Conservation (phyloP, 2,888 invertebrate genomes). For the Ashinkailepas kermadecensis region DNA sequence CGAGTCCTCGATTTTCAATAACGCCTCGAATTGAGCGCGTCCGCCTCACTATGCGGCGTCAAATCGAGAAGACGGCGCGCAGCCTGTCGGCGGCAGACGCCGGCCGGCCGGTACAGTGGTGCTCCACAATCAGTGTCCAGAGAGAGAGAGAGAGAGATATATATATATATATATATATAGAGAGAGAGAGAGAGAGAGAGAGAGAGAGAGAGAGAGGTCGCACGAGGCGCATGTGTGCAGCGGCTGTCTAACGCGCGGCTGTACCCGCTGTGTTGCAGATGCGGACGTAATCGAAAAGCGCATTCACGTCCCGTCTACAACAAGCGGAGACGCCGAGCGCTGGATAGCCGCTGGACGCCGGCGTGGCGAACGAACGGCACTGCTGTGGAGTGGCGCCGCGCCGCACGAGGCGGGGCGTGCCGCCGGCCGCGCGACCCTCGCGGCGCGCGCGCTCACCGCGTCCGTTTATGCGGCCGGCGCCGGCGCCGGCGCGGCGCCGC, state of each 20-base stretch:
- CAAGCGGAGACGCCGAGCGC: slow-evolving; percentile 2
- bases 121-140: not conserved
- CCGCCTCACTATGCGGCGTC: not conserved
- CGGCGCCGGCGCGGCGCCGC: not conserved
- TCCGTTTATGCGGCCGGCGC: not conserved
- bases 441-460: not conserved
- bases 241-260: slow-evolving; percentile 7
- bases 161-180: too few relatives aligned
- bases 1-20: not conserved
- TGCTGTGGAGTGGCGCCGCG: too few relatives aligned
- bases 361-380: too few relatives aligned
- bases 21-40: slow-evolving; percentile 10
- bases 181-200: too few relatives aligned
- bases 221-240: not conserved
- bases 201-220: too few relatives aligned
- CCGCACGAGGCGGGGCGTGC: too few relatives aligned
- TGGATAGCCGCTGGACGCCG: not conserved
- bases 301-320: slow-evolving; percentile 13
- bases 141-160: not conserved
- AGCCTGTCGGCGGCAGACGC: not conserved
- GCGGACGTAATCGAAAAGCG: slow-evolving; percentile 16
- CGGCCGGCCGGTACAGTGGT: not conserved
- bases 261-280: slow-evolving; percentile 22
- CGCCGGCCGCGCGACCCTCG: not conserved
- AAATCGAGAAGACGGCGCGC: not conserved